These are phyloP conservation scores for Drosophila quadrilineata DNA, from an alignment of 1,140 invertebrate genomes.

Conservation along the genomic window DNA sequence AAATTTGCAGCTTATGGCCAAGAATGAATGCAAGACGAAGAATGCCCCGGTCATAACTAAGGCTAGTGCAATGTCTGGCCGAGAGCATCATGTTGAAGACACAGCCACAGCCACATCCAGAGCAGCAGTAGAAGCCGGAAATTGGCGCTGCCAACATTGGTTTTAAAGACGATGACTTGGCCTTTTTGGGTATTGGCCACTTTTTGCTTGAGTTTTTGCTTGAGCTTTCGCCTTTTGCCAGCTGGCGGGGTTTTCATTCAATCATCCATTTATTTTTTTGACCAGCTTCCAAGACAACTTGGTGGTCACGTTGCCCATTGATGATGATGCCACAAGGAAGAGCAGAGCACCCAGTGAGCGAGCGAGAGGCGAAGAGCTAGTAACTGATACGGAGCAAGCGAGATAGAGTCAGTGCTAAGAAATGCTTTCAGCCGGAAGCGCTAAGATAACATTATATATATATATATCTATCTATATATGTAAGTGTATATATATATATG, in stretches of 20 bases:
- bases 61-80: conserved; percentile 13
- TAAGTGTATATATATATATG: conserved; percentile 35
- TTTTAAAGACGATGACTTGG: conserved; percentile 78
- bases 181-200: conserved; percentile 63
- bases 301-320: conserved; percentile 70
- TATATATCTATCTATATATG: too few relatives aligned
- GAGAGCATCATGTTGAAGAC: conserved; percentile 11
- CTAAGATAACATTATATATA: conserved; percentile 72
- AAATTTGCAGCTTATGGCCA: conserved; percentile 71
- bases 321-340: conserved; percentile 43
- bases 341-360: too few relatives aligned
- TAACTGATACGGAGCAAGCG: not conserved
- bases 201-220: conserved; percentile 41
- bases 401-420: conserved; percentile 52
- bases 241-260: conserved; percentile 78
- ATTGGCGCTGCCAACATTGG: conserved; percentile 71
- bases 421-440: conserved; percentile 79
- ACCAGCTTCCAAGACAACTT: conserved; percentile 78
- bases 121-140: conserved; percentile 49
- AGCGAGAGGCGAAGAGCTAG: not conserved
- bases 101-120: not conserved
- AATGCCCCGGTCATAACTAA: conserved; percentile 40
- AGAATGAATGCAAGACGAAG: conserved; percentile 75
- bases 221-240: conserved; percentile 62
- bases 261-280: conserved; percentile 80